A percentile compares a stretch with the other conserved stretches of the same genome.
Evolutionary conservation across 1,140 invertebrate species (phyloP).

Genomic region (Drosophila sechellia): DNA sequence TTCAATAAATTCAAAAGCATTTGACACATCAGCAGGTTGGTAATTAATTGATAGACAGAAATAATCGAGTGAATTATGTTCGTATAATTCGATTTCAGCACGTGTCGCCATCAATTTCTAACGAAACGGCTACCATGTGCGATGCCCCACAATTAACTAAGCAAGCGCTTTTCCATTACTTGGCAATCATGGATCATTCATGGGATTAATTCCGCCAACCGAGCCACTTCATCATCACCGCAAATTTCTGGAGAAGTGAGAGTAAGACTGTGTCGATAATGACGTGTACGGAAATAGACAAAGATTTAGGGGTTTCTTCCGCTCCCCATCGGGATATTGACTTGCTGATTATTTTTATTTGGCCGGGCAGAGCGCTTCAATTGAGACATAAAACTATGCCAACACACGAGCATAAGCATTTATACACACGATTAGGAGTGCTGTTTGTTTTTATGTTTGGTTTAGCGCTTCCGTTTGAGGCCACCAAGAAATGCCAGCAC

Average conservation of each 20-base stretch:
- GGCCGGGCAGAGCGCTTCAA: conserved; percentile 67
- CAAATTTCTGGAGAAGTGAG: background rate
- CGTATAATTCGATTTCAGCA: conserved; percentile 35
- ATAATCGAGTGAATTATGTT: conserved; percentile 16
- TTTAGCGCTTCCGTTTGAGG: conserved; percentile 73
- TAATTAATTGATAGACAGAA: conserved; percentile 3
- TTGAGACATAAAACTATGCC: conserved; percentile 81
- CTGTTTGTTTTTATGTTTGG: conserved; percentile 82
- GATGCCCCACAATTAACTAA: conserved; percentile 32
- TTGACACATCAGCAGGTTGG: background rate
- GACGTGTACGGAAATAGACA: conserved; percentile 18
- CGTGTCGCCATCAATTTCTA: conserved; percentile 27
- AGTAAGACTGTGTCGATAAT: conserved; percentile 13
- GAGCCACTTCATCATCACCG: conserved; percentile 31
- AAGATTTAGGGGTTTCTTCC: conserved; percentile 64
- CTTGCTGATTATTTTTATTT: conserved; percentile 83
- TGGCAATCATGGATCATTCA: conserved; percentile 38
- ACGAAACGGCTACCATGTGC: background rate
- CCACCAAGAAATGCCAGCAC: conserved; percentile 19
- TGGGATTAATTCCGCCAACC: conserved; percentile 20
- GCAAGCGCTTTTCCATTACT: conserved; percentile 44
- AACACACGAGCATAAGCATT: conserved; percentile 70
- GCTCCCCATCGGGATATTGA: conserved; percentile 56
- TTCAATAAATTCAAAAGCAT: background rate
- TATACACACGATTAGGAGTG: conserved; percentile 79